Evolutionary conservation across 1,140 invertebrate species (phyloP).

Genomic region (Chlorops oryzae): DNA sequence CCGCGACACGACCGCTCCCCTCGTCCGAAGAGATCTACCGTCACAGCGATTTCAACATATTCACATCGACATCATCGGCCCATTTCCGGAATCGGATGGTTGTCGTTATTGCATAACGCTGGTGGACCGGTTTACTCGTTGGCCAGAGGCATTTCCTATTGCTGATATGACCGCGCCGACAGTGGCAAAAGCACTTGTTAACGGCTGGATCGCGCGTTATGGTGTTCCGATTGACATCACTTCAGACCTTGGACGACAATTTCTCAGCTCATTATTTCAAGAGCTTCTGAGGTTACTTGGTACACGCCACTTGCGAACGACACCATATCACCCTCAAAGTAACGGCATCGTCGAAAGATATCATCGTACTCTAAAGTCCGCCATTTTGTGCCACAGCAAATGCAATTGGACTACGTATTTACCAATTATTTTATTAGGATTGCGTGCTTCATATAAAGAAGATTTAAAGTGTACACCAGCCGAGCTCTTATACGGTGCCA

Average conservation of each 20-base stretch:
- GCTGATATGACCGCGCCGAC: slow-evolving; percentile 23
- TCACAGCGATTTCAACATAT: background rate
- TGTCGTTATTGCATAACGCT: slow-evolving; percentile 4
- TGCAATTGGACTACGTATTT: too few relatives aligned
- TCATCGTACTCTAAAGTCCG: too few relatives aligned
- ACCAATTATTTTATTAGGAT: too few relatives aligned
- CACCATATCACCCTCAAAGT: slow-evolving; percentile 26
- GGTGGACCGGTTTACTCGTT: slow-evolving; percentile 4
- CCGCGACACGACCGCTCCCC: background rate
- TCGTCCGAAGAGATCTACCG: background rate
- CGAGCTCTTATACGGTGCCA: too few relatives aligned
- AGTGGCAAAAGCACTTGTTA: slow-evolving; percentile 25
- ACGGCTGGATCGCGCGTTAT: slow-evolving; percentile 40
- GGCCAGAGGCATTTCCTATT: slow-evolving; percentile 22
- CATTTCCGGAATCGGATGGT: slow-evolving; percentile 1
- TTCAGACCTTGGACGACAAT: slow-evolving; percentile 42
- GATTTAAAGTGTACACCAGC: too few relatives aligned
- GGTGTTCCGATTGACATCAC: slow-evolving; percentile 33
- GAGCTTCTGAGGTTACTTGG: slow-evolving; percentile 15
- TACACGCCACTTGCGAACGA: slow-evolving; percentile 23
- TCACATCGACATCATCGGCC: too few relatives aligned
- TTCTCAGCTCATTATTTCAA: slow-evolving; percentile 25
- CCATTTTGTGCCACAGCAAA: too few relatives aligned
- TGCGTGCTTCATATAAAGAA: too few relatives aligned
- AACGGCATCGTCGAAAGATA: slow-evolving; percentile 7